Evolutionary conservation across 2,797 vertebrate species (phyloP), one percentile per base, ranked within the genome.

Genomic region (Dryobates pubescens): DNA sequence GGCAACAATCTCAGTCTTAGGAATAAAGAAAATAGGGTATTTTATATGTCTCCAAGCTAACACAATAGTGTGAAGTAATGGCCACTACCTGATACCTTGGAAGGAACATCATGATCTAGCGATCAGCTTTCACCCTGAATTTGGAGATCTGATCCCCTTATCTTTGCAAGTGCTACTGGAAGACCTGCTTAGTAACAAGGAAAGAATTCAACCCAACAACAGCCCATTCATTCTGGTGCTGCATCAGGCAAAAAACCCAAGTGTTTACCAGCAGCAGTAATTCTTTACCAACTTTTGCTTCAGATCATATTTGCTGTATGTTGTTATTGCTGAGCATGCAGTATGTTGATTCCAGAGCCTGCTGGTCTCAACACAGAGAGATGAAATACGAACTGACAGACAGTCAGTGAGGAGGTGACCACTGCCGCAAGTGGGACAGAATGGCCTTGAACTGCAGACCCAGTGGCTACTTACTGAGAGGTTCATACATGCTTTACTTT

Each of bases 131-230:
- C 90, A 88, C 24, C 0, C 72, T 92, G 67, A 92, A 82, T 90
- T 86, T 68, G 57, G 73, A 89, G 68, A 96, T 82, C 96, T 92
- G 92, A 94, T 95, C 85, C 76, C 68, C 76, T 95, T 95, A 95
- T 93, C 95, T 94, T 91, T 89, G 59, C 79, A 92, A 90, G 73
- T 76, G 78, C 86, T 81, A 47, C 86, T 90, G 79, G 47, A 59
- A 96, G 51, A 89, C 73, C 85, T 93, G 68, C 79, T 90, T 95
- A 77, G 89, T 90, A 94, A 95, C 87, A 65, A 71, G 68, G 54
- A 86, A 67, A 95, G 36, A 96, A 94, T 94, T 90, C 89, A 88
- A 5, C 80, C 54, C 91, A 93, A 95, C 89, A 96, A 84, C 58
- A 82, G 71, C 43, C 84, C 77, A 57, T 94, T 96, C 76, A 91